These are phyloP conservation scores for Drosophila kanekoi DNA, from an alignment of 2,888 invertebrate species.

Conservation along the genomic window DNA sequence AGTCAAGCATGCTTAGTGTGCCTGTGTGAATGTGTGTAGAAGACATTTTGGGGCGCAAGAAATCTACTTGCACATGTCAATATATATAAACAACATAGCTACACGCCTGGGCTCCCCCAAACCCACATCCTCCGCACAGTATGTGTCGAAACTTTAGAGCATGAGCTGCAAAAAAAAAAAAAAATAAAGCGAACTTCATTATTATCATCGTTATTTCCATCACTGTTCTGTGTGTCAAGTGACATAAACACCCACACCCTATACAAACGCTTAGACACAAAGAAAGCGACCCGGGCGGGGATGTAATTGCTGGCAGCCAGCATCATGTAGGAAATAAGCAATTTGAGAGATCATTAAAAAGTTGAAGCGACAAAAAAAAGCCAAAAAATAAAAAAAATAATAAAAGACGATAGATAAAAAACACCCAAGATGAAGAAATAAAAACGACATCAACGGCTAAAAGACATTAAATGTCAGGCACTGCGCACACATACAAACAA, in stretches of 20 bases:
- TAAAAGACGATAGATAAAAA: constrained; percentile 24
- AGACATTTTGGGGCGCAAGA: constrained; percentile 48
- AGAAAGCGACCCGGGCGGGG: constrained; percentile 33
- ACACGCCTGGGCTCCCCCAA: constrained; percentile 32
- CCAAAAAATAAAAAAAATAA: constrained; percentile 19
- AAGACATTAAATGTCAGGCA: constrained; percentile 62
- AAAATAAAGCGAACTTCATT: constrained; percentile 56
- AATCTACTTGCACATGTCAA: constrained; percentile 74
- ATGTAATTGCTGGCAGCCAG: constrained; percentile 71
- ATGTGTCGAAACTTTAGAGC: constrained; percentile 64
- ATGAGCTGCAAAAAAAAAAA: constrained; percentile 26
- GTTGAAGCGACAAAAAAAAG: constrained; percentile 66
- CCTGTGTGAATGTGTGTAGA: constrained; percentile 38
- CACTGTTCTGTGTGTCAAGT: constrained; percentile 56
- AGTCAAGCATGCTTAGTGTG: constrained; percentile 33
- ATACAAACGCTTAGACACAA: constrained; percentile 28
- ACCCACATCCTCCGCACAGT: constrained; percentile 5
- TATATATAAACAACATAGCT: constrained; percentile 66
- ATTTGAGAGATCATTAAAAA: constrained; percentile 80
- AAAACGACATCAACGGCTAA: constrained; percentile 70
- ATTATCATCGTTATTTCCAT: constrained; percentile 65
- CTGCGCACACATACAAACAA: constrained; percentile 10
- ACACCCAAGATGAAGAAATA: constrained; percentile 62
- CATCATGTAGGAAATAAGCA: constrained; percentile 78
- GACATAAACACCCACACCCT: constrained; percentile 44